phyloP scores from a whole-genome alignment of 1,140 invertebrate species.

The Anoplophora glabripennis region DNA sequence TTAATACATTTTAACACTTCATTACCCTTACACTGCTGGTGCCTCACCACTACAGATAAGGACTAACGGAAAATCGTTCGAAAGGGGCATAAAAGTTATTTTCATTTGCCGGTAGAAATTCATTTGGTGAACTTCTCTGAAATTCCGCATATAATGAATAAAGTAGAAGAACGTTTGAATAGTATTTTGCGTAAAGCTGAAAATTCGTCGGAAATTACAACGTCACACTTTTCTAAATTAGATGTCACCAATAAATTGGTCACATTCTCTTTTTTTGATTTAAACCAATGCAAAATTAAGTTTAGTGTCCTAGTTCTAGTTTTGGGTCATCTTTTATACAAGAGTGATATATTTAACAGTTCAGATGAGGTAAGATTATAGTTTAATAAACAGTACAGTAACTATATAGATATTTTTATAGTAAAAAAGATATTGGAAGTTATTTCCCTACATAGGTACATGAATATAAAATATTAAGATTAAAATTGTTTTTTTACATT shows the following conservation, averaged over 20 bases:
- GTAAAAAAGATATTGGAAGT: background rate
- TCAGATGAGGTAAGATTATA: background rate
- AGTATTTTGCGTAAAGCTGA: conserved; percentile 28
- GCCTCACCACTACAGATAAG: background rate
- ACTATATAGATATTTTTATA: background rate
- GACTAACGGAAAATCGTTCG: background rate
- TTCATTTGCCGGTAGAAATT: background rate
- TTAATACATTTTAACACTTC: conserved; percentile 8
- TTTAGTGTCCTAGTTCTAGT: background rate
- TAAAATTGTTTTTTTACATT: background rate
- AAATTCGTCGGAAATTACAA: conserved; percentile 17
- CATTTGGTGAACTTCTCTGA: background rate
- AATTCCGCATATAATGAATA: conserved; percentile 26
- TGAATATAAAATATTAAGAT: background rate
- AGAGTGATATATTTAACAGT: background rate
- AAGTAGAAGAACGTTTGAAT: conserved; percentile 32
- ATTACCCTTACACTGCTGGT: conserved; percentile 21
- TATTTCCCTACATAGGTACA: background rate
- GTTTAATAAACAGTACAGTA: background rate
- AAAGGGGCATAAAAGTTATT: conserved; percentile 3
- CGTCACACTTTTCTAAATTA: conserved; percentile 15
- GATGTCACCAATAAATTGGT: conserved; percentile 17
- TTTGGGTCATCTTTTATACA: conserved; percentile 8
- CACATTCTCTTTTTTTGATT: no score
- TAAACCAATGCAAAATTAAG: no score